phyloP scores from a whole-genome alignment of 2,113 vertebrate genomes.

The Hippocampus mohnikei region DNA sequence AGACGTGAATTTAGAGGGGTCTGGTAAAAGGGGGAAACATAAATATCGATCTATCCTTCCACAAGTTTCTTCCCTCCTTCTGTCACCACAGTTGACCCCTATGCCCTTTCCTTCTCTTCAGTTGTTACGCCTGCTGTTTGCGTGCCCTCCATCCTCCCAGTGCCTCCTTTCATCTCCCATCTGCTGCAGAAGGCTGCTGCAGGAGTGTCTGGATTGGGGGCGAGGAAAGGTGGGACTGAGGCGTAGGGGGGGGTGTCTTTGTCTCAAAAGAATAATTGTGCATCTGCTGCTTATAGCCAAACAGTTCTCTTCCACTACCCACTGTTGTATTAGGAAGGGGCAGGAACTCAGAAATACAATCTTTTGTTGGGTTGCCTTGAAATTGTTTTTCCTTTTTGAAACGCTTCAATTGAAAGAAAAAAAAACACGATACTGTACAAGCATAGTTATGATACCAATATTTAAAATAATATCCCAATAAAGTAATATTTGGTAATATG shows the following conservation, averaged over 20 bases:
- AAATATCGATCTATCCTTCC: constrained; percentile 62
- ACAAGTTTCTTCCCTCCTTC: constrained; percentile 53
- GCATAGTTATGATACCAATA: too few relatives aligned
- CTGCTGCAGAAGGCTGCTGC: constrained; percentile 57
- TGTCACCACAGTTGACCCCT: constrained; percentile 55
- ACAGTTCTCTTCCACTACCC: constrained; percentile 30
- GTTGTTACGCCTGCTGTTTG: constrained; percentile 67
- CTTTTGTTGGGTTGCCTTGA: neutral
- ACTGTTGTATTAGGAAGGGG: constrained; percentile 6
- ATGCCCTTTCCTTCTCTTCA: constrained; percentile 60
- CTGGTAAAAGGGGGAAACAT: constrained; percentile 29
- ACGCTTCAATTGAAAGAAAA: too few relatives aligned
- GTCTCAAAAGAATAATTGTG: constrained; percentile 35
- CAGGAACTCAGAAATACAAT: neutral
- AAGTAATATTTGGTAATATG: too few relatives aligned
- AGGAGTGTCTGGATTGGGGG: constrained; percentile 17
- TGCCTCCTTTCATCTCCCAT: constrained; percentile 72
- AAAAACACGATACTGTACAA: too few relatives aligned
- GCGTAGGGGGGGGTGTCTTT: constrained; percentile 19
- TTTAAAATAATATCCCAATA: too few relatives aligned
- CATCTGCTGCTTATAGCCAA: constrained; percentile 30
- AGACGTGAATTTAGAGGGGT: constrained; percentile 15
- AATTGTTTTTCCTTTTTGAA: too few relatives aligned
- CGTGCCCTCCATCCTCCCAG: constrained; percentile 45
- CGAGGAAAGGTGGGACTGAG: constrained; percentile 33